A percentile compares a stretch with the other conserved stretches of the same genome.
phyloP scores from a whole-genome alignment of 2,888 invertebrate species.

The Caenorhabditis sp. region DNA sequence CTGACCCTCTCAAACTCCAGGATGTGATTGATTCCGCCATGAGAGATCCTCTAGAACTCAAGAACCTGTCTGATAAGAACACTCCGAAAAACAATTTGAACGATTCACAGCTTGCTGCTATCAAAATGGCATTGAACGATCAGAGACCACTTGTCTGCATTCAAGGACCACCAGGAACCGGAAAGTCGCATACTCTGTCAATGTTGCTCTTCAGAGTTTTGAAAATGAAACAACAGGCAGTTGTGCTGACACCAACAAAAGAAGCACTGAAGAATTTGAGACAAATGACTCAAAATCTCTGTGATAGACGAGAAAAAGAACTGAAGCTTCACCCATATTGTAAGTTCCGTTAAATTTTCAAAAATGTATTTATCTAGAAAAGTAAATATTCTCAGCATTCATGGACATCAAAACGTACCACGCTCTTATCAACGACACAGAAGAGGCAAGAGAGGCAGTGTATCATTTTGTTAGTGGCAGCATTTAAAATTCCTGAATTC shows the following conservation, averaged over 20 bases:
- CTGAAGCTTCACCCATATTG: constrained; percentile 1
- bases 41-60: neutral
- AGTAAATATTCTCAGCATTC: constrained; percentile 18
- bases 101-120: neutral
- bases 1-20: neutral
- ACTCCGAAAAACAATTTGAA: neutral
- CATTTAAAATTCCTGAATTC: neutral
- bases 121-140: constrained; percentile 37
- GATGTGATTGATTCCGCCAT: neutral
- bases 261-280: constrained; percentile 38
- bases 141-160: constrained; percentile 32
- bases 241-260: constrained; percentile 36
- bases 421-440: neutral
- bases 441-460: neutral
- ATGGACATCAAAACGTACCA: neutral
- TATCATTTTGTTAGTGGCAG: neutral
- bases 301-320: neutral
- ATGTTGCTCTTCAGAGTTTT: neutral
- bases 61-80: neutral
- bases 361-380: neutral
- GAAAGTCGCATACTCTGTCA: constrained; percentile 21
- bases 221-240: neutral
- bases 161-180: constrained; percentile 60
- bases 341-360: neutral
- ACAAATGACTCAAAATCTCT: neutral